These are phyloP conservation scores for Atherinosoma microstoma DNA, from an alignment of 2,797 vertebrate species.

Conservation along the genomic window DNA sequence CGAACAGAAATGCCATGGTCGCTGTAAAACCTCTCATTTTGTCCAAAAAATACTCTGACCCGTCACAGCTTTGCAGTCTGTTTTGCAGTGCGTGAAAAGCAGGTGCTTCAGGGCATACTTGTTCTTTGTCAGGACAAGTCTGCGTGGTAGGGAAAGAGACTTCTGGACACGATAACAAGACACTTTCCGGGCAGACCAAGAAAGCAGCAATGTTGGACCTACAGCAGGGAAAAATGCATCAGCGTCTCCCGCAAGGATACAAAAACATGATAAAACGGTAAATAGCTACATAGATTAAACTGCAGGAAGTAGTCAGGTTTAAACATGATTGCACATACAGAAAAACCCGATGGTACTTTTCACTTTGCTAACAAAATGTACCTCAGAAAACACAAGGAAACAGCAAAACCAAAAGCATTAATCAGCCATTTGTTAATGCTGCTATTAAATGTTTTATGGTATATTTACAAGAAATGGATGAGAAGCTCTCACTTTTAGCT, in stretches of 20 bases:
- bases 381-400: too few relatives aligned
- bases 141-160: slow-evolving; percentile 38
- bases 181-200: slow-evolving; percentile 70
- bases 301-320: not conserved
- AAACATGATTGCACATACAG: too few relatives aligned
- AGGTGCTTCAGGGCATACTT: slow-evolving; percentile 44
- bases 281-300: slow-evolving; percentile 19
- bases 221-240: slow-evolving; percentile 54
- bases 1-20: slow-evolving; percentile 23
- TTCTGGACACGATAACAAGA: slow-evolving; percentile 54
- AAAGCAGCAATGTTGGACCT: slow-evolving; percentile 75
- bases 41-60: slow-evolving; percentile 19
- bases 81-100: slow-evolving; percentile 35
- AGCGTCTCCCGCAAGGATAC: slow-evolving; percentile 52
- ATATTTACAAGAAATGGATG: not conserved
- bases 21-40: slow-evolving; percentile 46
- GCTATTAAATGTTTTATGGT: not conserved
- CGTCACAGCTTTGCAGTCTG: slow-evolving; percentile 29
- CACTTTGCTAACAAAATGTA: too few relatives aligned
- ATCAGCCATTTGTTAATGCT: not conserved
- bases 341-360: too few relatives aligned
- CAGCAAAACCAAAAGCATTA: not conserved
- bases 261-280: slow-evolving; percentile 37
- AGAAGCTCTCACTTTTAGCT: too few relatives aligned
- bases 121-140: slow-evolving; percentile 69